Conservation (phyloP, 2,888 invertebrate genomes). For the Sturmia bella region DNA sequence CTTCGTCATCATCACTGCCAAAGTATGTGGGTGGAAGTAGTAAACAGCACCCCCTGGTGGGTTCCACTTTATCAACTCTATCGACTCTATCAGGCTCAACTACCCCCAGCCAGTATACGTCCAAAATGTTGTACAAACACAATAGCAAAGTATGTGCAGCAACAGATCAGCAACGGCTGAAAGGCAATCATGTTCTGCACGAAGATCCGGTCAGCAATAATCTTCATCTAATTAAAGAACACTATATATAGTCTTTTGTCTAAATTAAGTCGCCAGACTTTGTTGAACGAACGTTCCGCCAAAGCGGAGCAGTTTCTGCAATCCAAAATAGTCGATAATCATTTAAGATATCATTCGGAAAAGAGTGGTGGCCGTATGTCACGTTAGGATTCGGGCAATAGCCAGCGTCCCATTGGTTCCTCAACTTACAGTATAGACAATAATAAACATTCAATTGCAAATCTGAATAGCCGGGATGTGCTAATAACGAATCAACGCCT, state of each 20-base stretch:
- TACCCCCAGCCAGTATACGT: conserved; percentile 67
- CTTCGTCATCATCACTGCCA: conserved; percentile 69
- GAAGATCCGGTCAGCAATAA: conserved; percentile 59
- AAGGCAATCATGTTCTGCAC: conserved; percentile 51
- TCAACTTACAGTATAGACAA: conserved; percentile 75
- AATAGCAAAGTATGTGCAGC: conserved; percentile 51
- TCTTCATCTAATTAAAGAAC: conserved; percentile 66
- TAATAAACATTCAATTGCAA: conserved; percentile 73
- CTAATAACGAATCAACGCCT: conserved; percentile 64
- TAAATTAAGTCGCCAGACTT: conserved; percentile 63
- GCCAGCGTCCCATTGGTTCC: conserved; percentile 74
- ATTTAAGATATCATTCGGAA: conserved; percentile 58
- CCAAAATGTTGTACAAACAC: conserved; percentile 68
- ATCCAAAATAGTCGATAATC: conserved; percentile 63
- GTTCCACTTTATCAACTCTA: conserved; percentile 51
- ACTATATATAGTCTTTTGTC: conserved; percentile 70
- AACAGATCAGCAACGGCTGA: conserved; percentile 62
- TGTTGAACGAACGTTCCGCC: conserved; percentile 49
- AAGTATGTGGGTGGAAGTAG: conserved; percentile 52
- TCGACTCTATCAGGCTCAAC: conserved; percentile 54
- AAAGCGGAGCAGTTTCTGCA: conserved; percentile 48
- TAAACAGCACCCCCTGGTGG: conserved; percentile 56
- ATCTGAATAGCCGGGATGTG: conserved; percentile 73
- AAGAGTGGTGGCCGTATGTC: conserved; percentile 54
- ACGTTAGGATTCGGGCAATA: conserved; percentile 74